These are phyloP conservation scores for Alcedo quadribrachys DNA, from an alignment of 2,797 vertebrate genomes.

Conservation along the genomic window DNA sequence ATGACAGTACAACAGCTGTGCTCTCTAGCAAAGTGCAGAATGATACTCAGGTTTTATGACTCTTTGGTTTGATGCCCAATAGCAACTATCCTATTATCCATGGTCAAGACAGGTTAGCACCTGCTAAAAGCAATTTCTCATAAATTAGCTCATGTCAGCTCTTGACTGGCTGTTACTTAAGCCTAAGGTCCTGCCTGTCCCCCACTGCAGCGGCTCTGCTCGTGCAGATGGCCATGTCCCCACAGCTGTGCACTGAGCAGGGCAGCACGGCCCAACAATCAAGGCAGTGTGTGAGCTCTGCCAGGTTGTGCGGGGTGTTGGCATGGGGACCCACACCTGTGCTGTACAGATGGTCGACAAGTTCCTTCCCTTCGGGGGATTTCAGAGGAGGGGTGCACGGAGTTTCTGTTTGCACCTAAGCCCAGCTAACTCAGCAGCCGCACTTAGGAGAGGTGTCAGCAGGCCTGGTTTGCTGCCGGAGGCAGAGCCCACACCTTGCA, in stretches of 20 bases:
- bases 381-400: neutral
- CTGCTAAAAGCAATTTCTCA: slow-evolving; percentile 78
- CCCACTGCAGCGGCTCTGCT: neutral
- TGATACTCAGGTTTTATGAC: slow-evolving; percentile 41
- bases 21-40: slow-evolving; percentile 38
- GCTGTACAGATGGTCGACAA: slow-evolving; percentile 56
- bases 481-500: neutral
- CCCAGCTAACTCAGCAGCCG: neutral
- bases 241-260: slow-evolving; percentile 69
- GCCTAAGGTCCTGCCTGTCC: slow-evolving; percentile 20
- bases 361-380: neutral
- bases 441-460: rapidly evolving
- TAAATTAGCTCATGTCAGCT: slow-evolving; percentile 76
- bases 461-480: neutral
- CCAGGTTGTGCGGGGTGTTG: slow-evolving; percentile 18
- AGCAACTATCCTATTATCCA: slow-evolving; percentile 67
- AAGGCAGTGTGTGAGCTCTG: slow-evolving; percentile 64
- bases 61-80: slow-evolving; percentile 56
- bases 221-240: slow-evolving; percentile 65
- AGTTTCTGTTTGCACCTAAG: neutral
- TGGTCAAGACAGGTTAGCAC: slow-evolving; percentile 79
- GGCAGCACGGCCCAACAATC: slow-evolving; percentile 34
- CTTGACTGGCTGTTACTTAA: slow-evolving; percentile 28
- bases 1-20: slow-evolving; percentile 75
- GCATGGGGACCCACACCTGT: slow-evolving; percentile 63